Evolutionary conservation across 2,113 vertebrate genomes (phyloP), one percentile per base, ranked within the genome.

Genomic region (Hypanus sabinus): DNA sequence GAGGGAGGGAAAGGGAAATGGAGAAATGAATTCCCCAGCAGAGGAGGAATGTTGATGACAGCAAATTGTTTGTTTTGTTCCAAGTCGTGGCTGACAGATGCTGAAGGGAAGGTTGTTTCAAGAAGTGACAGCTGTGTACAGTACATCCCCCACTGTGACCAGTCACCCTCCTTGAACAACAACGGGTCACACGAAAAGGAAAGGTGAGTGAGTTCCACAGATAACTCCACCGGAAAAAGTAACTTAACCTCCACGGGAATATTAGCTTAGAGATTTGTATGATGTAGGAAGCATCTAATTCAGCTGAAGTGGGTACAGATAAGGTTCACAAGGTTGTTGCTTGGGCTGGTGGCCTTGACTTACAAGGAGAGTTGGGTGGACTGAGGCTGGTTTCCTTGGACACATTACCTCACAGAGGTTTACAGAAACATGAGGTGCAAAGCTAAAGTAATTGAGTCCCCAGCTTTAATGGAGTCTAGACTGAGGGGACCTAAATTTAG

Each of bases 21-120:
- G 70, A 18, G 33, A 55, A n/a, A 65, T 55, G 5, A 27, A 68
- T 57, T 60, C 62, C 87, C 27, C 24, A 12, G 24, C 46, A 10
- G 36, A 18, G 18, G 38, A 55, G 57, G 33, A 46, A 71, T 4
- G n/a, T 68, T 0, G 65, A 68, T 3, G 33, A 3, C 33, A 91
- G 22, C 36, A 3, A 22, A 2, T 12, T 60, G 2, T 93, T 73
- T 90, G 93, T 73, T 70, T 91, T n/a, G 93, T 57, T 22, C 91
- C 22, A 88, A 98, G 98, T 96, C 95, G 0, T 98, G 98, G 98
- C 95, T 98, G 77, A 95, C 96, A 0, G 98, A 98, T 94, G 98
- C 98, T 0, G 98, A 98, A 71, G 97, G 96, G 76, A 93, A 96
- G 24, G 95, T 96, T 87, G 57, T 96, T 95, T 71, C 96, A 93